Percentiles rank a stretch among this genome's conserved stretches.
Conservation (phyloP, 2,113 vertebrate genomes). For the Pipra filicauda region DNA sequence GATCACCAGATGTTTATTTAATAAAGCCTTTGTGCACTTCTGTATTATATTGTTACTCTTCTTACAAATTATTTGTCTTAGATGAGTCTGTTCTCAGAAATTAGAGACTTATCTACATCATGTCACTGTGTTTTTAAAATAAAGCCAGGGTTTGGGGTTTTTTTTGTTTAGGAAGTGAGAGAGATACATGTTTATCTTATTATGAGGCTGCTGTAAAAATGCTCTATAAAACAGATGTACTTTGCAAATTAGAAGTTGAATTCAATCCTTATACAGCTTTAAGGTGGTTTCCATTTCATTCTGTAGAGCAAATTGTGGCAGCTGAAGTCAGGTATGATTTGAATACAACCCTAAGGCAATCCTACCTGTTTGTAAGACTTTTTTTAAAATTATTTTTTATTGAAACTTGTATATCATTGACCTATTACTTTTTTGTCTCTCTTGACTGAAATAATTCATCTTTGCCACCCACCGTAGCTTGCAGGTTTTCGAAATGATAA, state of each 20-base stretch:
- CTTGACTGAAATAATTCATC: not conserved
- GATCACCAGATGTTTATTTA: conserved; percentile 12
- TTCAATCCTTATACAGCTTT: conserved; percentile 34
- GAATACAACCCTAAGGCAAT: not conserved
- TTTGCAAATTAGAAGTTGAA: conserved; percentile 64
- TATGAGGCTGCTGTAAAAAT: conserved; percentile 59
- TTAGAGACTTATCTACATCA: conserved; percentile 26
- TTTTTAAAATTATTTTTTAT: not conserved
- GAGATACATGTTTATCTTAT: conserved; percentile 66
- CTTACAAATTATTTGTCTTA: conserved; percentile 55
- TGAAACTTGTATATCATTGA: not conserved
- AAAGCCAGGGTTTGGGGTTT: conserved; percentile 34
- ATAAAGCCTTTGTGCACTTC: not conserved
- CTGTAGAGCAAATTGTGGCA: not conserved
- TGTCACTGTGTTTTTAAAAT: conserved; percentile 68
- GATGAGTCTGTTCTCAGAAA: conserved; percentile 41
- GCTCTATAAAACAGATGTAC: conserved; percentile 67
- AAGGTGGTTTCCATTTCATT: conserved; percentile 17
- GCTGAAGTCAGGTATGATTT: conserved; percentile 39
- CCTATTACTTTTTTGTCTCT: not conserved
- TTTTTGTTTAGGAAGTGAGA: conserved; percentile 33
- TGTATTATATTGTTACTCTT: conserved; percentile 3
- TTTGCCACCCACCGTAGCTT: not conserved
- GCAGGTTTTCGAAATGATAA: not conserved
- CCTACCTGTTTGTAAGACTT: not conserved